Evolutionary conservation across 1,140 invertebrate species (phyloP), one percentile per base, ranked within the genome.

Genomic region (Belonocnema kinseyi): DNA sequence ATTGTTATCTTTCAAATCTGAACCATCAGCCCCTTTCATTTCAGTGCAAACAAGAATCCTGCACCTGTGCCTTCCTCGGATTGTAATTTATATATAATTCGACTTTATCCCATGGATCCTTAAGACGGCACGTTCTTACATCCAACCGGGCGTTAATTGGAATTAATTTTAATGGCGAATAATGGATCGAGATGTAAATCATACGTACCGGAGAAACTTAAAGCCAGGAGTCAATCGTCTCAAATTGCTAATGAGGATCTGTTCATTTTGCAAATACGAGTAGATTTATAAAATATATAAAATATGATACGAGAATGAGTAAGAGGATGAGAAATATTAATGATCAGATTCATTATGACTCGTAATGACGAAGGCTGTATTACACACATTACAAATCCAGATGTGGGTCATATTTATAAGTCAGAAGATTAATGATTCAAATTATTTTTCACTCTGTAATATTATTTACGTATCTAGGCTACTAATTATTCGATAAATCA

Each of bases 181-280:
- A 66, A 66, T 66, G 61, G 40, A 26, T 26, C 14, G 14, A 40
- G 61, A 16, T 66, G 26, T 66, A 46, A 66, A 66, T 66, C 61
- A 66, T 66, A 21, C 14, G 61, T 5, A 4, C 33, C 5, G 16
- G 26, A 66, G 33, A 66, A 46, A 40, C 33, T 66, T 66, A 66
- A 6, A 66, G 33, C 21, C n/a, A 33, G 61, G 40, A 66, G 61
- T 66, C 61, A 66, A 26, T 33, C 26, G 58, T 21, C 26, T 14
- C 56, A n/a, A 66, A 66, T 66, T 66, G n/a, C 40, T 66, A 66
- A 66, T n/a, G 61, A 33, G 13, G 21, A 66, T 66, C 61, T 61
- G 33, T 61, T 61, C 40, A 46, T 46, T 33, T 46, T 46, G 40
- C 40, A 46, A 46, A 61, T 13, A 17, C 16, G 14, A 40, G 61